Evolutionary conservation across 2,797 vertebrate genomes (phyloP).

Genomic region (Chromis chromis): DNA sequence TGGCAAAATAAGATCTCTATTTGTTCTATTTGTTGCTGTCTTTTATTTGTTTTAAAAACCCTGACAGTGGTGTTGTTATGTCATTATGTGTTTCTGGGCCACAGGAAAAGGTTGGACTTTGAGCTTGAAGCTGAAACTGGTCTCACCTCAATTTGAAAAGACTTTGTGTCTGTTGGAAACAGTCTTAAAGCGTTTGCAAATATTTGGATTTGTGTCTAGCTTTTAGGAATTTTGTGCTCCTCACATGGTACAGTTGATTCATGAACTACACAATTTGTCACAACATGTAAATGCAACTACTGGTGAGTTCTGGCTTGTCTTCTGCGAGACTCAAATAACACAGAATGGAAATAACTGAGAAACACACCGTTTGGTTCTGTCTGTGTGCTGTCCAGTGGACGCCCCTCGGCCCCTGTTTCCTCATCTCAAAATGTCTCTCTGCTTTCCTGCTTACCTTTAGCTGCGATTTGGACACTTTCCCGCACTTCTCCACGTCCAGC

Average conservation of each 20-base stretch:
- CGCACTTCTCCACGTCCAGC: conserved; percentile 93
- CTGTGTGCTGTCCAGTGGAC: background rate
- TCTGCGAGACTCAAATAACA: background rate
- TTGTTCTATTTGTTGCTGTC: background rate
- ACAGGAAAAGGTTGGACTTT: conserved; percentile 58
- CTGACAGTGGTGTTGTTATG: background rate
- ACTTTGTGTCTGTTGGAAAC: conserved; percentile 1
- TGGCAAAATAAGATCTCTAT: background rate
- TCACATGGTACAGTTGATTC: background rate
- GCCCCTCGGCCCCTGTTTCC: conserved; percentile 41
- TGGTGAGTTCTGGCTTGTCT: background rate
- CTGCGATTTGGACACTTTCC: conserved; percentile 98
- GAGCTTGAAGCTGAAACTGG: conserved; percentile 16
- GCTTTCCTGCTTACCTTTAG: conserved; percentile 88
- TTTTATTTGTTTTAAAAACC: background rate
- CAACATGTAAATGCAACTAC: background rate
- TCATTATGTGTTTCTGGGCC: background rate
- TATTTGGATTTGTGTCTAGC: conserved; percentile 4
- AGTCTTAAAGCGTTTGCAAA: background rate
- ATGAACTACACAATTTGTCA: background rate
- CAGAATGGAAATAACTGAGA: background rate
- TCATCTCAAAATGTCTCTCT: background rate
- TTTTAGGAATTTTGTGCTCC: background rate
- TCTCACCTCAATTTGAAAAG: background rate
- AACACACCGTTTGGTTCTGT: background rate